phyloP scores from a whole-genome alignment of 2,113 vertebrate species.

The Spilogale gracilis region DNA sequence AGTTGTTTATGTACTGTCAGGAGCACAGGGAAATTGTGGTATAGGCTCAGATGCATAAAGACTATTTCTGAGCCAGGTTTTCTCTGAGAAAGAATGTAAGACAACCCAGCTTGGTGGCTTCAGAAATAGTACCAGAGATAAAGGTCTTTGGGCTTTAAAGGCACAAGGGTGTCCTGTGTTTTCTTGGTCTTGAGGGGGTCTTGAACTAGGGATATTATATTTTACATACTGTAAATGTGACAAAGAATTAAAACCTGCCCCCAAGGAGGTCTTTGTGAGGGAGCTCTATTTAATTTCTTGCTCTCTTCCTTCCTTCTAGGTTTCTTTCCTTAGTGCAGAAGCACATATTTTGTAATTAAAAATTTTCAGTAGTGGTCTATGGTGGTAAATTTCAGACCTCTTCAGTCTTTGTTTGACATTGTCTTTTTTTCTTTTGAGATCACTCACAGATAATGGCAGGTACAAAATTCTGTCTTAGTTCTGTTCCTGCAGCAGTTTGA shows the following conservation, averaged over 20 bases:
- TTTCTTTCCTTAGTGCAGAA: not conserved
- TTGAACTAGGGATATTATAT: not conserved
- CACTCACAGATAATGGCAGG: not conserved
- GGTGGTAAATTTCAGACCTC: not conserved
- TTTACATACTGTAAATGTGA: not conserved
- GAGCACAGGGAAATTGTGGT: not conserved
- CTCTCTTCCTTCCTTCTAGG: not conserved
- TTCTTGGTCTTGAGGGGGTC: not conserved
- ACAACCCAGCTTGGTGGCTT: not conserved
- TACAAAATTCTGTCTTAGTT: constrained; percentile 1
- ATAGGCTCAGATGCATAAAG: not conserved
- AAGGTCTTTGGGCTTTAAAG: not conserved
- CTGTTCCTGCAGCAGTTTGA: not conserved
- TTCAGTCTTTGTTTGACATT: constrained; percentile 1
- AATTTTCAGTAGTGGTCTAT: not conserved
- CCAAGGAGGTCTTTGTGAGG: not conserved
- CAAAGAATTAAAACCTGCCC: not conserved
- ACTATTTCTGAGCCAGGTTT: not conserved
- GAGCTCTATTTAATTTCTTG: not conserved
- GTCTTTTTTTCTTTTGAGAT: not conserved
- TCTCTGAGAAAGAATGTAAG: not conserved
- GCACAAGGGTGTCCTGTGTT: not conserved
- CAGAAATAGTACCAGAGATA: not conserved
- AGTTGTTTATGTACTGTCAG: not conserved
- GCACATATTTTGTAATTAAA: not conserved